phyloP scores from a whole-genome alignment of 2,888 invertebrate species.

The Salpingus planirostris region DNA sequence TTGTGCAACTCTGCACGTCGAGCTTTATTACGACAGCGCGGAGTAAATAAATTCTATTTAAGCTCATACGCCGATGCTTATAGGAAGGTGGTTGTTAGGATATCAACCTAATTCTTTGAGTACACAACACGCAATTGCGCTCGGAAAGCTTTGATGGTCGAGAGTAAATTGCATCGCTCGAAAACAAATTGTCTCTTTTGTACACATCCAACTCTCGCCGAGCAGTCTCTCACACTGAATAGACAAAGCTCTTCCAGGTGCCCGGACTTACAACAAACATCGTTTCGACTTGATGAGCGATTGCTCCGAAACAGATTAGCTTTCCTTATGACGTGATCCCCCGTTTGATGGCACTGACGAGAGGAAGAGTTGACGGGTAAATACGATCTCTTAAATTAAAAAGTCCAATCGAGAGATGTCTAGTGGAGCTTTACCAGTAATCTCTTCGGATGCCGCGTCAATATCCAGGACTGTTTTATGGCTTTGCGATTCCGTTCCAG shows the following conservation, averaged over 20 bases:
- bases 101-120: neutral
- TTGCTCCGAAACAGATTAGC: too few relatives aligned
- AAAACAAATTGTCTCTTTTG: conserved; percentile 1
- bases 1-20: too few relatives aligned
- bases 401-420: too few relatives aligned
- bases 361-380: too few relatives aligned
- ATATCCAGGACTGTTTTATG: too few relatives aligned
- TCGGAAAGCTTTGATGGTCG: neutral
- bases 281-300: neutral
- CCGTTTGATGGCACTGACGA: too few relatives aligned
- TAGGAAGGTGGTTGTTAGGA: neutral
- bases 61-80: neutral
- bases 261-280: neutral
- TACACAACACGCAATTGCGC: conserved; percentile 1
- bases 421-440: too few relatives aligned
- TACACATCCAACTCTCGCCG: neutral
- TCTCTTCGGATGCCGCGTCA: too few relatives aligned
- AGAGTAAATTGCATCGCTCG: neutral
- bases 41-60: neutral
- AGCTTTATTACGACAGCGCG: too few relatives aligned
- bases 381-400: too few relatives aligned
- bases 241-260: neutral
- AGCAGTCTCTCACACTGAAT: neutral
- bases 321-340: too few relatives aligned
- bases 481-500: too few relatives aligned